phyloP scores from a whole-genome alignment of 2,888 invertebrate genomes.

The Timema cristinae region DNA sequence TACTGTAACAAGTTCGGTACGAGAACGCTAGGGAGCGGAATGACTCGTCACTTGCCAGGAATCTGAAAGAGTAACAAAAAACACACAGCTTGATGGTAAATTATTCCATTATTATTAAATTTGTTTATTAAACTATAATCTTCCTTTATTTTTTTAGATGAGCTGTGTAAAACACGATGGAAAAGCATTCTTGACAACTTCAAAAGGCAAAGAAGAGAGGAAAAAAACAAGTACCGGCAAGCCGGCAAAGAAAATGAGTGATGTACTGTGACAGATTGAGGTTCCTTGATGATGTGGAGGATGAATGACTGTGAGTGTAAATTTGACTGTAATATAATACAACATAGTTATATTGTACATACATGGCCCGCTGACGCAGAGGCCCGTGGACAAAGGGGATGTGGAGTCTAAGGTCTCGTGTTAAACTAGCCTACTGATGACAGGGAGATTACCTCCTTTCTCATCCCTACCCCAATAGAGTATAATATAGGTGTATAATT shows the following conservation, averaged over 20 bases:
- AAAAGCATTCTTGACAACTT: constrained; percentile 3
- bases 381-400: no score
- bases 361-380: no score
- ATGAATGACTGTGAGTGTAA: background rate
- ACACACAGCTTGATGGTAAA: background rate
- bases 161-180: constrained; percentile 1
- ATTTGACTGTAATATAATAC: no score
- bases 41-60: constrained; percentile 14
- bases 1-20: constrained; percentile 1
- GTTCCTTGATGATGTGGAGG: constrained; percentile 12
- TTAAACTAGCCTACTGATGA: no score
- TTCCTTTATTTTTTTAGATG: background rate
- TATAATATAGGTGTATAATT: no score
- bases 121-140: no score
- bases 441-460: no score
- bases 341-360: no score
- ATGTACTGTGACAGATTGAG: background rate
- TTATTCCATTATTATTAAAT: no score
- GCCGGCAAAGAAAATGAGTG: background rate
- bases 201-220: background rate
- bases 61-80: background rate
- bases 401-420: no score
- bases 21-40: constrained; percentile 8
- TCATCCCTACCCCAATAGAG: no score
- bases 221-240: no score